Conservation (phyloP, 2,113 vertebrate genomes). For the Sander lucioperca region DNA sequence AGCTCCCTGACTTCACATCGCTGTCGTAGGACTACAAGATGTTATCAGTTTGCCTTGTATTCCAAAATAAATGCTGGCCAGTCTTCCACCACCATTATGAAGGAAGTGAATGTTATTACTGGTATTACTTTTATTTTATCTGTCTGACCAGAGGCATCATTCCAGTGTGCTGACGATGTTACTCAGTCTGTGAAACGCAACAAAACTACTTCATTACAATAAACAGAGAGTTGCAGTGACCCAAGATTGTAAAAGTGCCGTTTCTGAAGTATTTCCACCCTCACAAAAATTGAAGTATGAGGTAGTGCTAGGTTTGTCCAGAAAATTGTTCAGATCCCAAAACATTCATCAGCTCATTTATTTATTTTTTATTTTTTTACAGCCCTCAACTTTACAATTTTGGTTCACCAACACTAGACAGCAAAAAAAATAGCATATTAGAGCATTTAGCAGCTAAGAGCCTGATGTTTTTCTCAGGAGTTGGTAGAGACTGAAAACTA, state of each 20-base stretch:
- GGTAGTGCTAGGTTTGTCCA: neutral
- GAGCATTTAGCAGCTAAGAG: no score
- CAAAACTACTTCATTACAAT: slow-evolving; percentile 4
- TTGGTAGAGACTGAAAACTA: no score
- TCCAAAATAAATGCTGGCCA: neutral
- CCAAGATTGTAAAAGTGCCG: neutral
- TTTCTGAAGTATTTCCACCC: slow-evolving; percentile 4
- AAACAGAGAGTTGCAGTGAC: slow-evolving; percentile 3
- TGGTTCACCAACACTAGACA: no score
- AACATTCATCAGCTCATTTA: neutral
- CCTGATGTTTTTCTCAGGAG: no score
- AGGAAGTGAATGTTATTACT: neutral
- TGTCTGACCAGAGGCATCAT: neutral
- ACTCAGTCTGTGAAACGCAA: slow-evolving; percentile 11
- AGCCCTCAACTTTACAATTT: no score
- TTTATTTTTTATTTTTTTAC: no score
- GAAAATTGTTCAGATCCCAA: neutral
- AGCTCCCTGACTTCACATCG: slow-evolving; percentile 20
- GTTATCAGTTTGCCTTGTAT: neutral
- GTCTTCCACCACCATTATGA: neutral
- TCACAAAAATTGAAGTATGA: neutral
- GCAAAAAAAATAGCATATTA: no score
- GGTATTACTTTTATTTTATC: neutral
- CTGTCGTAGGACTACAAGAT: slow-evolving; percentile 13
- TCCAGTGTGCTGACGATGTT: neutral